Percentiles rank a stretch among this genome's conserved stretches.
Evolutionary conservation across 2,797 vertebrate genomes (phyloP).

Genomic region (Hemibagrus guttatus): DNA sequence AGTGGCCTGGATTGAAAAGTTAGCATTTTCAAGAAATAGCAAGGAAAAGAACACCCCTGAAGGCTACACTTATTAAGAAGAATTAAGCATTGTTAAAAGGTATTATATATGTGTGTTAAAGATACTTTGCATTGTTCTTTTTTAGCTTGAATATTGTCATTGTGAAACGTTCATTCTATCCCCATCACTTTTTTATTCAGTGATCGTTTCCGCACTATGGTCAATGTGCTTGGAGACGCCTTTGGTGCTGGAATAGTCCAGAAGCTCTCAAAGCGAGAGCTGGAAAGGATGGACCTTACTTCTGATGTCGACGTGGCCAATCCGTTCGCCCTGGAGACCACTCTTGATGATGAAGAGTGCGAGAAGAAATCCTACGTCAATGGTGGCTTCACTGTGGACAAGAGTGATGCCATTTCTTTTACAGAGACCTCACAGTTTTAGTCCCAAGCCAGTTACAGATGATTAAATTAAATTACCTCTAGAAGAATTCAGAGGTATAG

Average conservation of each 20-base stretch:
- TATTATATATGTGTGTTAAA: neutral
- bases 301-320: constrained; percentile 92
- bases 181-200: constrained; percentile 63
- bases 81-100: neutral
- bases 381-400: constrained; percentile 93
- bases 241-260: constrained; percentile 92
- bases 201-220: constrained; percentile 96
- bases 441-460: constrained; percentile 43
- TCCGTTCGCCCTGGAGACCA: constrained; percentile 89
- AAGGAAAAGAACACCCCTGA: constrained; percentile 7
- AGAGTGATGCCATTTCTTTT: constrained; percentile 93
- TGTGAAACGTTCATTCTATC: neutral
- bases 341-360: constrained; percentile 82
- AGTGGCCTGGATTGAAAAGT: neutral
- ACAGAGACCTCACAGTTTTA: constrained; percentile 98
- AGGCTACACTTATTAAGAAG: neutral
- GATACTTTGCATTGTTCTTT: neutral
- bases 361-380: constrained; percentile 95
- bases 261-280: constrained; percentile 90
- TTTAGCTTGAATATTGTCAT: neutral
- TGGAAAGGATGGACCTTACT: constrained; percentile 87
- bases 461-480: constrained; percentile 16
- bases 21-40: constrained; percentile 17
- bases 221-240: constrained; percentile 96
- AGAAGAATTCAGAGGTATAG: constrained; percentile 50